A percentile compares a stretch with the other conserved stretches of the same genome.
Conservation (phyloP, 1,140 invertebrate genomes). For the Gryllus bimaculatus region DNA sequence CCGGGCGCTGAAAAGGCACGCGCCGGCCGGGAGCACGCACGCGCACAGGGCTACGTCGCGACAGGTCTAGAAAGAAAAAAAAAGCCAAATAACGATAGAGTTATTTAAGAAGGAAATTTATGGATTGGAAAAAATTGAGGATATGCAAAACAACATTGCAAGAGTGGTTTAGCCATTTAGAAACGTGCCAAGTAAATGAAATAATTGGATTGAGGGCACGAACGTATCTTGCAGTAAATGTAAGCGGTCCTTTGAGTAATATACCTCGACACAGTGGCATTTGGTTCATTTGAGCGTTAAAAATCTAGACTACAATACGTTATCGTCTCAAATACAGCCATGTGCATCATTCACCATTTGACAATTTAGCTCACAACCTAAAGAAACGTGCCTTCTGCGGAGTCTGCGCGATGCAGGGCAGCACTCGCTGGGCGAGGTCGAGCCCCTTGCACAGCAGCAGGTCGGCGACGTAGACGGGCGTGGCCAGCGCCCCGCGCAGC, state of each 20-base stretch:
- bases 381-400: neutral
- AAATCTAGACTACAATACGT: neutral
- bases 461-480: neutral
- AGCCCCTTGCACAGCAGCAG: neutral
- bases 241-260: too few species aligned
- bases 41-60: neutral
- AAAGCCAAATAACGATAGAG: neutral
- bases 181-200: too few species aligned
- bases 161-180: too few species aligned
- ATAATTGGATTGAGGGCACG: too few species aligned
- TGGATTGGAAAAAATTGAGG: too few species aligned
- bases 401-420: neutral
- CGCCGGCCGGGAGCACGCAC: neutral
- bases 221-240: too few species aligned
- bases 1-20: neutral
- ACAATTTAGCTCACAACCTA: too few species aligned
- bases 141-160: too few species aligned
- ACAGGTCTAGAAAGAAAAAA: neutral
- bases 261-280: too few species aligned
- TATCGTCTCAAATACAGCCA: neutral
- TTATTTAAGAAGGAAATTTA: too few species aligned
- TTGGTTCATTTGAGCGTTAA: too few species aligned
- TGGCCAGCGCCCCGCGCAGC: neutral
- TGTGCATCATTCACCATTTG: too few species aligned
- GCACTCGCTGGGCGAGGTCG: neutral